phyloP scores from a whole-genome alignment of 2,797 vertebrate species.

The Mormyrops attenuatus region DNA sequence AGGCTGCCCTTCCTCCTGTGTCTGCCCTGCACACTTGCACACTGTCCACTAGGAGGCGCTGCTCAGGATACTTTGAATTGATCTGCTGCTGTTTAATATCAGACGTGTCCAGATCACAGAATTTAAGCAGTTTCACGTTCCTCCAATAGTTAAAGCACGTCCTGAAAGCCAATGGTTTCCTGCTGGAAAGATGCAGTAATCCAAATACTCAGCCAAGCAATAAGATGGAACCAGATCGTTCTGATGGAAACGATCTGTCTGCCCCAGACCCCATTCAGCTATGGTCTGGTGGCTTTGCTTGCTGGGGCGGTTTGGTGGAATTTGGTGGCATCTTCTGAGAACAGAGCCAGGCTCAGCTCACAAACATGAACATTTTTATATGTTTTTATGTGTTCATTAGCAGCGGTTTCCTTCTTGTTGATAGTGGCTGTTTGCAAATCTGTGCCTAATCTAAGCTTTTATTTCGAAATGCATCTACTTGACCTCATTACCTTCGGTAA shows the following conservation, averaged over 20 bases:
- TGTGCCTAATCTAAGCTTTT: neutral
- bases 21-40: conserved; percentile 16
- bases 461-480: neutral
- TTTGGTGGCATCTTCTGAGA: neutral
- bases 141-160: neutral
- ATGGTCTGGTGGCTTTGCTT: neutral
- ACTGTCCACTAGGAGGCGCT: neutral
- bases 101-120: neutral
- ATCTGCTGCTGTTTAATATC: neutral
- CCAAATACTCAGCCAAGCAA: neutral
- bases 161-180: neutral
- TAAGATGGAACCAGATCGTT: neutral
- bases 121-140: neutral
- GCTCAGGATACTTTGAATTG: neutral
- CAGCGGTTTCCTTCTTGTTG: neutral
- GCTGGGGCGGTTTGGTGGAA: neutral
- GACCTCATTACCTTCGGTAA: neutral
- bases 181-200: neutral
- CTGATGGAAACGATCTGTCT: neutral
- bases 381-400: neutral
- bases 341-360: neutral
- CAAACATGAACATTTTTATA: neutral
- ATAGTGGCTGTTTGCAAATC: neutral
- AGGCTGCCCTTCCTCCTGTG: conserved; percentile 43
- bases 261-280: neutral